These are phyloP conservation scores for Synergus itoensis DNA, from an alignment of 2,888 invertebrate species.

Conservation along the genomic window DNA sequence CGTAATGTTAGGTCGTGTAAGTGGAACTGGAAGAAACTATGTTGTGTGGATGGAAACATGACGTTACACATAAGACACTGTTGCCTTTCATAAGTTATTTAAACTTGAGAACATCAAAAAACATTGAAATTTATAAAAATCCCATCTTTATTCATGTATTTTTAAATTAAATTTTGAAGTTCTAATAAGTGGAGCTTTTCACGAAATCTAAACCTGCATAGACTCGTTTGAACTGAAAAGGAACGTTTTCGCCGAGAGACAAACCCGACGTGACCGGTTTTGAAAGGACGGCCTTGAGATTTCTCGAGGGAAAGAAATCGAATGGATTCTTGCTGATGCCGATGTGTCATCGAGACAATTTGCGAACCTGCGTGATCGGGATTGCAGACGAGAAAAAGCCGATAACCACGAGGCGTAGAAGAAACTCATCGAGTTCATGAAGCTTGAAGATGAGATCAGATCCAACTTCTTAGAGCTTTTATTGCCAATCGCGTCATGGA, in stretches of 20 bases:
- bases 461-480: slow-evolving; percentile 20
- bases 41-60: too few species aligned
- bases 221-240: slow-evolving; percentile 30
- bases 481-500: slow-evolving; percentile 29
- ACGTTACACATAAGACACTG: too few species aligned
- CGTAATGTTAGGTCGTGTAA: not conserved
- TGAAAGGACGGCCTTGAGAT: slow-evolving; percentile 34
- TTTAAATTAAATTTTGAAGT: too few species aligned
- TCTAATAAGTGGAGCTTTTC: not conserved
- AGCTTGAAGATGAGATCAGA: slow-evolving; percentile 43
- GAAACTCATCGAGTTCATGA: slow-evolving; percentile 43
- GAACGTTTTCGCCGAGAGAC: slow-evolving; percentile 15
- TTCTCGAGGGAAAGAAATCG: slow-evolving; percentile 39
- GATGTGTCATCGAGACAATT: slow-evolving; percentile 48
- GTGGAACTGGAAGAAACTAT: not conserved
- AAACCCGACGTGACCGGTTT: slow-evolving; percentile 36
- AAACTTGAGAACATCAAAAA: too few species aligned
- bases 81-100: too few species aligned
- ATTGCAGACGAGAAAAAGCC: slow-evolving; percentile 44
- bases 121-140: too few species aligned
- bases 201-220: not conserved
- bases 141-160: too few species aligned
- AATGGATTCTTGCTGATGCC: slow-evolving; percentile 41
- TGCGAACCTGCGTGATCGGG: slow-evolving; percentile 43
- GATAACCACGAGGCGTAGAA: slow-evolving; percentile 43